Evolutionary conservation across 2,888 invertebrate genomes (phyloP).

Genomic region (Emmelina monodactyla): DNA sequence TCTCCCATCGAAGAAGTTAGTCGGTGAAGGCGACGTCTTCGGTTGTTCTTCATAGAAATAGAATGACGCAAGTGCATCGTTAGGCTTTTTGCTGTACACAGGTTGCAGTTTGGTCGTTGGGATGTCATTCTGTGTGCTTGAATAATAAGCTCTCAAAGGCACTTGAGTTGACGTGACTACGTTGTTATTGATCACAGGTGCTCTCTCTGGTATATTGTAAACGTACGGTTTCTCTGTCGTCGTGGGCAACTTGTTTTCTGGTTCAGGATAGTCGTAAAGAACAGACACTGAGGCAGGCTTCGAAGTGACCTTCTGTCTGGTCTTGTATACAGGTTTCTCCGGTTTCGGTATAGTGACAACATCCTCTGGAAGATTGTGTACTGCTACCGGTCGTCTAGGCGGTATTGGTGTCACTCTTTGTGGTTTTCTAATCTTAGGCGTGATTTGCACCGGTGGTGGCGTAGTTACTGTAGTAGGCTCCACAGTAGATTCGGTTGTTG

Average conservation of each 20-base stretch:
- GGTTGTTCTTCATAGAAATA: conserved; percentile 74
- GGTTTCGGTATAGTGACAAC: conserved; percentile 42
- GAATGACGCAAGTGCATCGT: conserved; percentile 66
- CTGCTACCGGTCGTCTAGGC: conserved; percentile 48
- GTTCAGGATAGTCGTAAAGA: conserved; percentile 54
- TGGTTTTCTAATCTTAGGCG: conserved; percentile 41
- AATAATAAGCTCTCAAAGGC: conserved; percentile 69
- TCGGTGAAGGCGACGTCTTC: conserved; percentile 63
- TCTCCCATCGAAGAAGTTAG: conserved; percentile 52
- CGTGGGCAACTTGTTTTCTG: conserved; percentile 44
- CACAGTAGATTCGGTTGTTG: conserved; percentile 37
- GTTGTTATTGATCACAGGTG: conserved; percentile 34
- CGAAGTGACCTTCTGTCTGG: conserved; percentile 54
- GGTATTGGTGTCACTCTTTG: conserved; percentile 39
- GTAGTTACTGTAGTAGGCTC: conserved; percentile 46
- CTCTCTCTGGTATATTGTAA: conserved; percentile 57
- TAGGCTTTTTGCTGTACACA: conserved; percentile 49
- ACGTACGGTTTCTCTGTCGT: conserved; percentile 59
- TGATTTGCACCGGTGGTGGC: conserved; percentile 41
- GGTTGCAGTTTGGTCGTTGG: conserved; percentile 62
- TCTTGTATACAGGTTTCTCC: conserved; percentile 52
- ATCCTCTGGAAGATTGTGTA: conserved; percentile 47
- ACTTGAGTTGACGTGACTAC: conserved; percentile 67
- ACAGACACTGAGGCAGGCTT: conserved; percentile 58
- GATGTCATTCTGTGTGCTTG: conserved; percentile 60